Percentiles rank a stretch among this genome's conserved stretches.
Conservation (phyloP, 1,140 invertebrate species). For the Plodia interpunctella region DNA sequence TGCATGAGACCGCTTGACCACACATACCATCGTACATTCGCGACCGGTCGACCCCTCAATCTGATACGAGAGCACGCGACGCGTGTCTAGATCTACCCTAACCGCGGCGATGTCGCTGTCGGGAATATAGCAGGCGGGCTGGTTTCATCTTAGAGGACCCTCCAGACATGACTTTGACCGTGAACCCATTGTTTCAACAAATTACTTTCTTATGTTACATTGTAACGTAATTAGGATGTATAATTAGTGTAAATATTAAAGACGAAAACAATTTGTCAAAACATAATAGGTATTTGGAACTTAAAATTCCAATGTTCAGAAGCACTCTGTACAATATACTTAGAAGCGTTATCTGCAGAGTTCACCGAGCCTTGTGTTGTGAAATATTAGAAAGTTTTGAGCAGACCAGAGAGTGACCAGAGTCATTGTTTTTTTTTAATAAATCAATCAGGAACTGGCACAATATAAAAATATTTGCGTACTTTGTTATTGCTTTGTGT, state of each 20-base stretch:
- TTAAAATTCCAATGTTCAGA: conserved; percentile 27
- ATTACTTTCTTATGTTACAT: conserved; percentile 27
- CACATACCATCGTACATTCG: conserved; percentile 58
- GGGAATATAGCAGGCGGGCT: conserved; percentile 19
- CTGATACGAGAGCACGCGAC: background rate
- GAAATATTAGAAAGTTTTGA: conserved; percentile 3
- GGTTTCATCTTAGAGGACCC: conserved; percentile 12
- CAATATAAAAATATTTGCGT: background rate
- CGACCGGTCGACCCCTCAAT: conserved; percentile 32
- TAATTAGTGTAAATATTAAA: no score
- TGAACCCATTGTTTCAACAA: conserved; percentile 27
- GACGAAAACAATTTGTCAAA: conserved; percentile 28
- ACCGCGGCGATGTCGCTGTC: conserved; percentile 19
- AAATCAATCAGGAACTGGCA: background rate
- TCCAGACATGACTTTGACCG: conserved; percentile 23
- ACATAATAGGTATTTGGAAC: conserved; percentile 24
- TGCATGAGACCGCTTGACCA: conserved; percentile 34
- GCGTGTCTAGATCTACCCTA: conserved; percentile 27
- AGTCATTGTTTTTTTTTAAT: background rate
- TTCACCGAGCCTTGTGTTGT: conserved; percentile 15
- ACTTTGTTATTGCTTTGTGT: background rate
- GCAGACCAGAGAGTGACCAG: conserved; percentile 15
- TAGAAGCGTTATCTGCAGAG: conserved; percentile 17
- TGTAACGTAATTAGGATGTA: no score
- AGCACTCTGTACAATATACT: conserved; percentile 14